These are phyloP conservation scores for Leistus spinibarbis DNA, from an alignment of 2,888 invertebrate genomes.

Conservation along the genomic window DNA sequence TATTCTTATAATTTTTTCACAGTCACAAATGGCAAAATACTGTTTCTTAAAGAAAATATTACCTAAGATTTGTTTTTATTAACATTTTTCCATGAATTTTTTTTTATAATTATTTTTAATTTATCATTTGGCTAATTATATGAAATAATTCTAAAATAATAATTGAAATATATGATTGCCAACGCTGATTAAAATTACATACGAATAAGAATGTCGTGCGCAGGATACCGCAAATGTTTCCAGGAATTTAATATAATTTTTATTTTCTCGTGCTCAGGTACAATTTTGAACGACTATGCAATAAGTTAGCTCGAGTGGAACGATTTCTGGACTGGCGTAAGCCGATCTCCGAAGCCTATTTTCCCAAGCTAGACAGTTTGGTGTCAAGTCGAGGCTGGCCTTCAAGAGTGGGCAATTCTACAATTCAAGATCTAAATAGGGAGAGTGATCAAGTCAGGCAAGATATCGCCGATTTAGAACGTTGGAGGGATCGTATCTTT, in stretches of 20 bases:
- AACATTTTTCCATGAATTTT: neutral
- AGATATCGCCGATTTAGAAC: constrained; percentile 73
- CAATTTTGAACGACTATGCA: constrained; percentile 77
- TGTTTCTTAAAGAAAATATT: too few species aligned
- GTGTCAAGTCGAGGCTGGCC: constrained; percentile 80
- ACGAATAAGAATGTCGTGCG: too few species aligned
- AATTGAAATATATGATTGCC: neutral
- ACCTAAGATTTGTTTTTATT: neutral
- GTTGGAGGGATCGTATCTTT: constrained; percentile 76
- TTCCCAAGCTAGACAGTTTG: constrained; percentile 81
- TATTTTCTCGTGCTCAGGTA: constrained; percentile 70
- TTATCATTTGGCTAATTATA: neutral
- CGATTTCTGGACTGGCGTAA: constrained; percentile 70
- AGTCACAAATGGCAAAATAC: too few species aligned
- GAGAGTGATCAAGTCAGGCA: constrained; percentile 69
- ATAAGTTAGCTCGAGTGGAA: constrained; percentile 67
- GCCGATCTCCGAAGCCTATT: constrained; percentile 79
- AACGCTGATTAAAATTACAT: too few species aligned
- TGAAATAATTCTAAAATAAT: neutral
- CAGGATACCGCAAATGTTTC: too few species aligned
- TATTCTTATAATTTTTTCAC: too few species aligned
- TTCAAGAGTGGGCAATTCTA: constrained; percentile 66
- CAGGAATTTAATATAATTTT: too few species aligned
- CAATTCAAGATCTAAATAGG: constrained; percentile 67
- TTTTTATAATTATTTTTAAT: neutral